A percentile compares a stretch with the other conserved stretches of the same genome.
Conservation (phyloP, 2,113 vertebrate species). For the Peromyscus polionotus region DNA sequence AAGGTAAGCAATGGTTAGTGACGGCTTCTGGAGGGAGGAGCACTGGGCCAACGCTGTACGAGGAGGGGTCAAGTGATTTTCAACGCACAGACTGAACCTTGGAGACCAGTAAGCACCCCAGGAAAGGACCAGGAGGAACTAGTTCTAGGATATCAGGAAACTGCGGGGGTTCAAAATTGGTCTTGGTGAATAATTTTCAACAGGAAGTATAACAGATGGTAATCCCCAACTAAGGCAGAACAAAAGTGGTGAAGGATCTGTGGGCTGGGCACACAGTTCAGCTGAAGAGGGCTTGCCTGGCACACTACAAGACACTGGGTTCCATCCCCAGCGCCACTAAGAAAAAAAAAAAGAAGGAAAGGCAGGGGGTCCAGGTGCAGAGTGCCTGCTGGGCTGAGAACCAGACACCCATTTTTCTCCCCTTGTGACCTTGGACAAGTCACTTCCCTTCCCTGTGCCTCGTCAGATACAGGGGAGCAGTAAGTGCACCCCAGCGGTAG, state of each 20-base stretch:
- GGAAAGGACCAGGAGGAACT: background rate
- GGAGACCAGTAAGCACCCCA: background rate
- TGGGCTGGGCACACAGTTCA: background rate
- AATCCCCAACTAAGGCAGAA: background rate
- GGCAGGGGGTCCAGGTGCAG: background rate
- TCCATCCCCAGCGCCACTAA: background rate
- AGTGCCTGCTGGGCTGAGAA: background rate
- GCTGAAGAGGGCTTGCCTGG: background rate
- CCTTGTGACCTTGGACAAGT: constrained; percentile 52
- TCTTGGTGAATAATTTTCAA: background rate
- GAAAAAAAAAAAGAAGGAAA: background rate
- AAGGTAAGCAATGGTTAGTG: background rate
- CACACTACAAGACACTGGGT: background rate
- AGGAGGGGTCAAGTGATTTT: background rate
- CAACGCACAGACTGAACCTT: background rate
- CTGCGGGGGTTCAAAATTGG: background rate
- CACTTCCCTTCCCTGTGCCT: constrained; percentile 29
- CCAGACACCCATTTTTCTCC: background rate
- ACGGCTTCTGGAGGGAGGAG: background rate
- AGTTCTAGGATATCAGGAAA: constrained; percentile 16
- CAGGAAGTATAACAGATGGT: background rate
- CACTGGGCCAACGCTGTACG: background rate
- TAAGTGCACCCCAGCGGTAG: background rate
- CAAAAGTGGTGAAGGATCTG: background rate
- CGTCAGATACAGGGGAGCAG: background rate